A percentile compares a stretch with the other conserved stretches of the same genome.
phyloP scores from a whole-genome alignment of 2,888 invertebrate species.

The Tromatobia lineatoria region DNA sequence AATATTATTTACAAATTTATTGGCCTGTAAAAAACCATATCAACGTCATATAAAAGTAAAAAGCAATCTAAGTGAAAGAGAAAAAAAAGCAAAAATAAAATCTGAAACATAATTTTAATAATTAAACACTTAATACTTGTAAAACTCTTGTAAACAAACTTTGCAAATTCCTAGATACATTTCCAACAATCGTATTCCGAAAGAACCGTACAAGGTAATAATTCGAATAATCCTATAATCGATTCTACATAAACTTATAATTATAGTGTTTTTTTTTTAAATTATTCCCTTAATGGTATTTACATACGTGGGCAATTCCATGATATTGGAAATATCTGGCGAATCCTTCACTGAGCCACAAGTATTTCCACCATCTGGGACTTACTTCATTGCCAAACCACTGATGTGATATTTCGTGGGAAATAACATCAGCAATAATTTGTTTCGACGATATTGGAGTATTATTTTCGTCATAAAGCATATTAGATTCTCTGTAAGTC shows the following conservation, averaged over 20 bases:
- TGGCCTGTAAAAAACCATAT: slow-evolving; percentile 29
- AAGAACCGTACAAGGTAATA: too few species aligned
- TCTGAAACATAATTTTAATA: too few species aligned
- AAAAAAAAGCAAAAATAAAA: too few species aligned
- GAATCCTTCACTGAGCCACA: slow-evolving; percentile 86
- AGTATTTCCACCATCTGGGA: slow-evolving; percentile 83
- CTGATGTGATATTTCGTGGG: slow-evolving; percentile 87
- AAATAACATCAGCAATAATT: slow-evolving; percentile 82
- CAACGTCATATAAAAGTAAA: too few species aligned
- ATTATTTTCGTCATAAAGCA: slow-evolving; percentile 89
- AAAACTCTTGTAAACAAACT: background rate
- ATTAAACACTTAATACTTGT: too few species aligned
- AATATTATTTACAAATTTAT: slow-evolving; percentile 35
- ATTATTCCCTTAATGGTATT: too few species aligned
- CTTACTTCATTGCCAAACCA: slow-evolving; percentile 86
- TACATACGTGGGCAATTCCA: slow-evolving; percentile 80
- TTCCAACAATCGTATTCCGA: too few species aligned
- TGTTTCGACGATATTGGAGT: slow-evolving; percentile 75
- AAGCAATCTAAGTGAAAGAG: too few species aligned
- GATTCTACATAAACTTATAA: too few species aligned
- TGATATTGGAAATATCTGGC: slow-evolving; percentile 86
- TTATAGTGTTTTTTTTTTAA: too few species aligned
- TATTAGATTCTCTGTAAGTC: slow-evolving; percentile 90
- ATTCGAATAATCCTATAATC: too few species aligned
- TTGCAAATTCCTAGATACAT: too few species aligned